phyloP scores from a whole-genome alignment of 2,113 vertebrate genomes.

The Pao palembangensis region DNA sequence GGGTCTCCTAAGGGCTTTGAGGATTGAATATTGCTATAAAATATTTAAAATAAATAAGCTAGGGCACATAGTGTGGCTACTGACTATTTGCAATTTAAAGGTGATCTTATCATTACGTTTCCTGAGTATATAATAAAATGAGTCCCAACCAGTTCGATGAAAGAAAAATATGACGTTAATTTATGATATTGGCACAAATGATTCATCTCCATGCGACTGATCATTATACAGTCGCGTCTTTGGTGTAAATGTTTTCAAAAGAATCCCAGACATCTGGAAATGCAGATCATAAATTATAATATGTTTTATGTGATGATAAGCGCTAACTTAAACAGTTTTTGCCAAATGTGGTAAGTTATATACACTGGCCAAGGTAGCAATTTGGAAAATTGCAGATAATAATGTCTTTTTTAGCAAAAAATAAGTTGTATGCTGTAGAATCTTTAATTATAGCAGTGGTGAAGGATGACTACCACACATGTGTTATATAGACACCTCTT shows the following conservation, averaged over 20 bases:
- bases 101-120: not conserved
- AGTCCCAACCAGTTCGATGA: conserved; percentile 13
- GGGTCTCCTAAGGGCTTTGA: too few species aligned
- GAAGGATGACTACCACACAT: conserved; percentile 53
- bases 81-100: not conserved
- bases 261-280: conserved; percentile 40
- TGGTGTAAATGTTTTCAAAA: not conserved
- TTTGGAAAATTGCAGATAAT: conserved; percentile 78
- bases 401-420: conserved; percentile 65
- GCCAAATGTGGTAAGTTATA: conserved; percentile 63
- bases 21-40: not conserved
- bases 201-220: not conserved
- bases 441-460: conserved; percentile 68
- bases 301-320: conserved; percentile 48
- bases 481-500: conserved; percentile 43
- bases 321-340: conserved; percentile 62
- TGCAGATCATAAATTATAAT: conserved; percentile 42
- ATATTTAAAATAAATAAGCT: too few species aligned
- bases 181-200: not conserved
- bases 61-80: not conserved
- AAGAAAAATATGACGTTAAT: conserved; percentile 14
- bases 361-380: conserved; percentile 57
- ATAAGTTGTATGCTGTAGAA: conserved; percentile 48
- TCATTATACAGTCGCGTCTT: not conserved
- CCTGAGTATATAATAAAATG: conserved; percentile 12